phyloP scores from a whole-genome alignment of 2,113 vertebrate species.

The Scomber scombrus region DNA sequence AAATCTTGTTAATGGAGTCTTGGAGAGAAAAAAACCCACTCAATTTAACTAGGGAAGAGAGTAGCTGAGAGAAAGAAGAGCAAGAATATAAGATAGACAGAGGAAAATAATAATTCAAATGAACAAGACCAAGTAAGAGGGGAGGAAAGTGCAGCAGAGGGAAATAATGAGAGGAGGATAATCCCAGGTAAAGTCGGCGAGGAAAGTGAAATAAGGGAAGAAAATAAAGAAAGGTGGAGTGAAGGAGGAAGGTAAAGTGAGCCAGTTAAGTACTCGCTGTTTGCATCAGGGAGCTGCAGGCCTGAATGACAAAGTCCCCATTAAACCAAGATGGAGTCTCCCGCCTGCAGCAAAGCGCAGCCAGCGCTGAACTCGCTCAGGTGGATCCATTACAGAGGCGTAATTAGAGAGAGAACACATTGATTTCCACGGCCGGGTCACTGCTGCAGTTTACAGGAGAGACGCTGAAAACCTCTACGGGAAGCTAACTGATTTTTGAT shows the following conservation, averaged over 20 bases:
- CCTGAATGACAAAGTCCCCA: slow-evolving; percentile 73
- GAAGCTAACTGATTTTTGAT: background rate
- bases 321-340: slow-evolving; percentile 72
- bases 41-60: slow-evolving; percentile 30
- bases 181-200: slow-evolving; percentile 45
- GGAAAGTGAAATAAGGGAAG: slow-evolving; percentile 24
- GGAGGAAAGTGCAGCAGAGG: slow-evolving; percentile 16
- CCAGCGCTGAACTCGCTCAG: slow-evolving; percentile 47
- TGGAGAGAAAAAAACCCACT: background rate
- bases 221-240: slow-evolving; percentile 19
- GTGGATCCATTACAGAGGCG: slow-evolving; percentile 62
- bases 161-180: slow-evolving; percentile 49
- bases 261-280: slow-evolving; percentile 37
- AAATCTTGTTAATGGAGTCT: slow-evolving; percentile 32
- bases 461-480: slow-evolving; percentile 24
- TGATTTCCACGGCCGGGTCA: slow-evolving; percentile 13
- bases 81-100: slow-evolving; percentile 3
- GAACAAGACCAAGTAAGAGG: slow-evolving; percentile 5
- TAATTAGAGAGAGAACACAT: slow-evolving; percentile 55
- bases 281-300: slow-evolving; percentile 68
- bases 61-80: slow-evolving; percentile 7
- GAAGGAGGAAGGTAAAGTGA: slow-evolving; percentile 36
- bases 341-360: slow-evolving; percentile 60
- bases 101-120: slow-evolving; percentile 46
- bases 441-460: slow-evolving; percentile 43